Evolutionary conservation across 2,797 vertebrate genomes (phyloP), one percentile per base, ranked within the genome.

Genomic region (Bucorvus abyssinicus): DNA sequence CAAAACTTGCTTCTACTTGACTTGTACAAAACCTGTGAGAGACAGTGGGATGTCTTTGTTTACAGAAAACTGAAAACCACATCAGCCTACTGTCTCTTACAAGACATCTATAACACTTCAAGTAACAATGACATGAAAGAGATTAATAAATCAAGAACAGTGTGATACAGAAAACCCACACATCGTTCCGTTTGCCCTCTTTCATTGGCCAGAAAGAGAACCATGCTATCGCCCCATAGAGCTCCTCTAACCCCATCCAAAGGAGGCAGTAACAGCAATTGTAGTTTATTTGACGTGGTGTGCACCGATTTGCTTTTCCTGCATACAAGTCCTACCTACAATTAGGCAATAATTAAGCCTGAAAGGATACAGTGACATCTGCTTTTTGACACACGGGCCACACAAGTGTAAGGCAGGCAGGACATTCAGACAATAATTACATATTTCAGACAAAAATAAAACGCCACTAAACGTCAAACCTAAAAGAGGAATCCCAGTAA

Each of bases 361-460:
- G 84, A 84, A 90, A 87, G 74, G 91, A 79, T 65, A 42, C 61
- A 24, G 61, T 87, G 95, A 83, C 93, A 94, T 68, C 82, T 96
- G 88, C 87, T 88, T 93, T 92, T 83, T 94, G 94, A 95, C 91
- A 95, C 60, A 16, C 44, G 36, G 70, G 91, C 89, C 67, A 77
- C 71, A 93, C 14, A 59, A 92, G 63, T 79, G 23, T 12, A 74
- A 68, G 74, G 86, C 68, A 78, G 90, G 64, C 45, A 69, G 71
- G 29, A 45, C 84, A 40, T 55, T 90, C 74, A 91, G 76, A 38
- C 45, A 74, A 44, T 76, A 94, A 94, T 83, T 94, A 79, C 26
- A 40, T 44, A 70, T 89, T 53, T 85, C 55, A 75, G 65, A 81
- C 50, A 84, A 92, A 40, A 94, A 76, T 40, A 50, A 82, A 94